phyloP scores from a whole-genome alignment of 2,113 vertebrate genomes.

The Notothenia rossii region DNA sequence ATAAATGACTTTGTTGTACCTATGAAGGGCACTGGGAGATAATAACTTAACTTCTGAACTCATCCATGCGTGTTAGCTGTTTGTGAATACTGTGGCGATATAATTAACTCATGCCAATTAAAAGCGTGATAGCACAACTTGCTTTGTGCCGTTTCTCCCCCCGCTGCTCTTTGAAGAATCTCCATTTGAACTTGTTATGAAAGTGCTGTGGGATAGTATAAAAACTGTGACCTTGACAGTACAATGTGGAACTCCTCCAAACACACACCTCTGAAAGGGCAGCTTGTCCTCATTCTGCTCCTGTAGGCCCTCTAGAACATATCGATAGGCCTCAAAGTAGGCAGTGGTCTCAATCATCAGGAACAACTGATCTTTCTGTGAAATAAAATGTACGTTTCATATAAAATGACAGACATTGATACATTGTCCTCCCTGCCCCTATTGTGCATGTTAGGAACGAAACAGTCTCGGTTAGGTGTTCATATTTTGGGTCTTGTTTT shows the following conservation, averaged over 20 bases:
- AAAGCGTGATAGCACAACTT: background rate
- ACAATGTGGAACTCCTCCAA: constrained; percentile 18
- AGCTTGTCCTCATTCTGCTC: constrained; percentile 86
- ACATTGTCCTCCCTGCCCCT: background rate
- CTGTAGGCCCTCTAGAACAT: constrained; percentile 92
- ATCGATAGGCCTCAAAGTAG: constrained; percentile 95
- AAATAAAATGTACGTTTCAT: constrained; percentile 12
- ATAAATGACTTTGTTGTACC: background rate
- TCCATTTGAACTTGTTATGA: background rate
- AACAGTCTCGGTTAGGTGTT: background rate
- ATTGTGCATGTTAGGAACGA: background rate
- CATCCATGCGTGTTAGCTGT: background rate
- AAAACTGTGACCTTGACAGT: constrained; percentile 23
- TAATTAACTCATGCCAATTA: constrained; percentile 35
- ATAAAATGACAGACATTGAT: background rate
- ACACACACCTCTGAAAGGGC: constrained; percentile 90
- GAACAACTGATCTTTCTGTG: constrained; percentile 85
- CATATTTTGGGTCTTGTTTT: too few relatives aligned
- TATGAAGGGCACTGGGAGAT: constrained; percentile 10
- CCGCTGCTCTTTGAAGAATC: constrained; percentile 5
- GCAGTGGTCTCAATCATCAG: constrained; percentile 96
- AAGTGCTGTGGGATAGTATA: constrained; percentile 4
- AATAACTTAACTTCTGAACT: constrained; percentile 11
- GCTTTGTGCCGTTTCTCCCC: background rate
- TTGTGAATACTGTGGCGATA: background rate